phyloP scores from a whole-genome alignment of 1,140 invertebrate species.

The Forficula auricularia region DNA sequence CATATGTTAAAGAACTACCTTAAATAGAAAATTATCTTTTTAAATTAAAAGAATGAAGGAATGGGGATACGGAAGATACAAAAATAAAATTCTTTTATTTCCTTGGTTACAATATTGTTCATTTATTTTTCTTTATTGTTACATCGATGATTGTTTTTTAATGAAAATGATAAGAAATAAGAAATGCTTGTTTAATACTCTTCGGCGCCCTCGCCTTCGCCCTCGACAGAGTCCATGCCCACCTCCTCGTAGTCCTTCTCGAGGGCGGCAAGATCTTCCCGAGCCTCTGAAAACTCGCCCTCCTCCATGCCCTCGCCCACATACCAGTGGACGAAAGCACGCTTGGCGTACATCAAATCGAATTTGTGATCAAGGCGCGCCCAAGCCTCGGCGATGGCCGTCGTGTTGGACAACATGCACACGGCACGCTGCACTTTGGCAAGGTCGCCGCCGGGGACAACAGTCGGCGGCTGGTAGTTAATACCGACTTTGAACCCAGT shows the following conservation, averaged over 20 bases:
- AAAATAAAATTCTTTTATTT: no score
- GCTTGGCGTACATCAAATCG: constrained; percentile 64
- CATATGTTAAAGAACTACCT: no score
- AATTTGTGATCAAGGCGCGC: constrained; percentile 64
- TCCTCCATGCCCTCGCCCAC: constrained; percentile 61
- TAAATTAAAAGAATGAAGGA: no score
- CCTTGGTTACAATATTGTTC: no score
- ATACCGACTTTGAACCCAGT: constrained; percentile 68
- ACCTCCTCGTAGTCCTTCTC: constrained; percentile 50
- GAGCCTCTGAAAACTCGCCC: constrained; percentile 55
- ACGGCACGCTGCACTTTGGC: constrained; percentile 53
- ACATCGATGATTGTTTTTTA: no score
- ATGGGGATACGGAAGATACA: no score
- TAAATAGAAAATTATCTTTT: no score
- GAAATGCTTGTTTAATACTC: constrained; percentile 48
- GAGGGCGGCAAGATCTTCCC: constrained; percentile 54
- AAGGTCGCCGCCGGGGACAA: constrained; percentile 65
- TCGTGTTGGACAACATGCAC: constrained; percentile 67
- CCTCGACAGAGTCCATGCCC: constrained; percentile 40
- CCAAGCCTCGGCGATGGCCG: constrained; percentile 66
- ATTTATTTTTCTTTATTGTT: no score
- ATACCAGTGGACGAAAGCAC: constrained; percentile 62
- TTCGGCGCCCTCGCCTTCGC: constrained; percentile 50
- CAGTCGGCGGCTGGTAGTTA: constrained; percentile 64
- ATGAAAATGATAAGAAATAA: no score